A percentile compares a stretch with the other conserved stretches of the same genome.
Conservation (phyloP, 2,797 vertebrate genomes). For the Helarctos malayanus region DNA sequence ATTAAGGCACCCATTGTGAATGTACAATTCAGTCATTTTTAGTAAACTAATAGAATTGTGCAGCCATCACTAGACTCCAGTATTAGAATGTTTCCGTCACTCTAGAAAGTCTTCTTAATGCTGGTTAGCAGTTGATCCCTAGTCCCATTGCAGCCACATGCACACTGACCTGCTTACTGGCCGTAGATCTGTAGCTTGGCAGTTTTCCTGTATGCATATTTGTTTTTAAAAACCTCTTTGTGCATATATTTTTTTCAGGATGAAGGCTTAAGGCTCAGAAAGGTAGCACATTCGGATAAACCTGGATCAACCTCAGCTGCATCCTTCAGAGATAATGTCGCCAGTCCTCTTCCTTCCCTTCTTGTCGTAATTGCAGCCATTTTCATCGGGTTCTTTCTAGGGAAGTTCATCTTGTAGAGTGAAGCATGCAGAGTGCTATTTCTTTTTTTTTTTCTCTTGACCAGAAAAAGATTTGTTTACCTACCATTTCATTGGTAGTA, state of each 20-base stretch:
- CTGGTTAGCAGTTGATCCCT: neutral
- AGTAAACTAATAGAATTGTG: neutral
- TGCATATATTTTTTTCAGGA: conserved; percentile 90
- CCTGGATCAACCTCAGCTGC: conserved; percentile 92
- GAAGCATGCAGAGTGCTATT: conserved; percentile 93
- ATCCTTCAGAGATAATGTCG: conserved; percentile 93
- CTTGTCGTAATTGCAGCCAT: conserved; percentile 99
- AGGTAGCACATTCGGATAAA: conserved; percentile 94
- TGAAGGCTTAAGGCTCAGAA: conserved; percentile 95
- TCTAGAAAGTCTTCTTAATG: neutral
- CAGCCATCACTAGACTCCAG: neutral
- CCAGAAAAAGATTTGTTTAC: conserved; percentile 94
- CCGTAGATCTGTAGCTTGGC: neutral
- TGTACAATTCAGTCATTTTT: neutral
- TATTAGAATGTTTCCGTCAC: neutral
- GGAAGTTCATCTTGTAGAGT: conserved; percentile 99
- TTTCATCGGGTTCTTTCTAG: conserved; percentile 99
- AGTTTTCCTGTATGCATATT: neutral
- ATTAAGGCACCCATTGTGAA: neutral
- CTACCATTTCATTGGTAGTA: conserved; percentile 98
- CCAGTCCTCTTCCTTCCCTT: conserved; percentile 97
- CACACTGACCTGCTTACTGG: neutral
- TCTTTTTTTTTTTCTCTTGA: conserved; percentile 87
- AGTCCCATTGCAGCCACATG: neutral
- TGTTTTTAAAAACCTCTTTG: conserved; percentile 61